Base-by-base conservation (phyloP, 2,113 vertebrate genomes). In the Aleadryas rufinucha region DNA sequence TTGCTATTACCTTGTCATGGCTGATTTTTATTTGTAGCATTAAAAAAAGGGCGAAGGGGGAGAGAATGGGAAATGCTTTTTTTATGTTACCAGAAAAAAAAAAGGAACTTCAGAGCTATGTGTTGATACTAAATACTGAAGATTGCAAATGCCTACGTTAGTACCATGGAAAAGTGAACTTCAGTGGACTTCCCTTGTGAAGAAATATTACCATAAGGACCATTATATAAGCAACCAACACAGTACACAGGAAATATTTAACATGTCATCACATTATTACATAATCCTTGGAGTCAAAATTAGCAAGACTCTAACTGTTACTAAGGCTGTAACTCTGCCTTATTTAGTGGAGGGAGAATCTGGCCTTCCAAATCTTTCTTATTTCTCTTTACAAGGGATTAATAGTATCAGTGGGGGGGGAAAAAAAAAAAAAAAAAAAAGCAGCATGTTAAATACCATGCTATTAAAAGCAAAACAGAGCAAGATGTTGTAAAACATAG, bases 401-500 rank as follows among this genome's bases (percentile, higher is more conserved):
- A 89, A 82, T 27, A 91, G 18, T 66, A 60, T 63, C 35, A 61
- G 16, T 24, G 4, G 2, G n/a, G 42, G 21, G 69, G 35, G 11
- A 39, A 39, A 39, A 39, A 39, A 39, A 39, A 39, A 39, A 50
- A 24, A 75, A 35, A n/a, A 53, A 26, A 69, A 37, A 84, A 6
- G 41, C 69, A n/a, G 89, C 16, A 10, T 91, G 47, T 95, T 88
- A 81, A 94, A 93, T 68, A 93, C 65, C 61, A 35, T 91, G 90
- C 76, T 85, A 49, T 71, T 92, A 72, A 90, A 93, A 91, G 96
- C 84, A 95, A 96, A 89, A 97, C 65, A 97, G 93, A 97, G 97
- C 84, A 97, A 96, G 86, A 50, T 97, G 79, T 96, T 98, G 89
- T 93, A 97, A 97, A 97, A 97, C 89, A 90, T 89, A 86, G 89